Evolutionary conservation across 1,140 invertebrate species (phyloP).

Genomic region (Chironomus tepperi): DNA sequence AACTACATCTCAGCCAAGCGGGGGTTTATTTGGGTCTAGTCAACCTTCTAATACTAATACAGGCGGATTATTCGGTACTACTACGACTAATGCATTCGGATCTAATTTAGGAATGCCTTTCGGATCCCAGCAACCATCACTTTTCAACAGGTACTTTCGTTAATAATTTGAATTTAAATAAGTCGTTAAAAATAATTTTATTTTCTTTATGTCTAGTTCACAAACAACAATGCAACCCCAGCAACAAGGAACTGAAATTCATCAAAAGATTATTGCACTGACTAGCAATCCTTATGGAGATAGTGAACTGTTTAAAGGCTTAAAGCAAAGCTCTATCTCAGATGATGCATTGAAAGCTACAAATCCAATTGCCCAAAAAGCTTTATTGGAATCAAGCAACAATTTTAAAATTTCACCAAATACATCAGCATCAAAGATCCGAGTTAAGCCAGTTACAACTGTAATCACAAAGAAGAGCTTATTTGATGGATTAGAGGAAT

Average conservation of each 20-base stretch:
- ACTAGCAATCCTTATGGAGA: conserved; percentile 69
- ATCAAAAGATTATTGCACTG: conserved; percentile 59
- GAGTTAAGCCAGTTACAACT: conserved; percentile 48
- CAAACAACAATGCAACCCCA: conserved; percentile 29
- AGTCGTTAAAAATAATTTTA: conserved; percentile 25
- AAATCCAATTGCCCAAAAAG: conserved; percentile 57
- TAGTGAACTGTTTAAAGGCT: conserved; percentile 63
- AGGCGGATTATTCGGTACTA: conserved; percentile 40
- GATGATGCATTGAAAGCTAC: conserved; percentile 68
- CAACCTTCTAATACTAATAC: conserved; percentile 27
- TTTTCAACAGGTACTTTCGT: background rate
- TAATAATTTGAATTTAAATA: background rate
- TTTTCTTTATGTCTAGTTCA: conserved; percentile 28
- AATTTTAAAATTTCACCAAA: conserved; percentile 55
- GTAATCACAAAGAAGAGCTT: conserved; percentile 53
- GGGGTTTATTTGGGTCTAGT: conserved; percentile 41
- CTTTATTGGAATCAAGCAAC: conserved; percentile 44
- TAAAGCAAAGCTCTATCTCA: conserved; percentile 45
- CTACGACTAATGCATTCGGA: conserved; percentile 42
- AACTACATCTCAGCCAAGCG: conserved; percentile 38
- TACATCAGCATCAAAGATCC: conserved; percentile 48
- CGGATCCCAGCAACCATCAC: conserved; percentile 15
- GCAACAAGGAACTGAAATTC: conserved; percentile 44
- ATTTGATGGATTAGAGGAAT: conserved; percentile 61
- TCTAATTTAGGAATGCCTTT: conserved; percentile 32